These are phyloP conservation scores for Campoplex nolae DNA, from an alignment of 2,888 invertebrate species.

Conservation along the genomic window DNA sequence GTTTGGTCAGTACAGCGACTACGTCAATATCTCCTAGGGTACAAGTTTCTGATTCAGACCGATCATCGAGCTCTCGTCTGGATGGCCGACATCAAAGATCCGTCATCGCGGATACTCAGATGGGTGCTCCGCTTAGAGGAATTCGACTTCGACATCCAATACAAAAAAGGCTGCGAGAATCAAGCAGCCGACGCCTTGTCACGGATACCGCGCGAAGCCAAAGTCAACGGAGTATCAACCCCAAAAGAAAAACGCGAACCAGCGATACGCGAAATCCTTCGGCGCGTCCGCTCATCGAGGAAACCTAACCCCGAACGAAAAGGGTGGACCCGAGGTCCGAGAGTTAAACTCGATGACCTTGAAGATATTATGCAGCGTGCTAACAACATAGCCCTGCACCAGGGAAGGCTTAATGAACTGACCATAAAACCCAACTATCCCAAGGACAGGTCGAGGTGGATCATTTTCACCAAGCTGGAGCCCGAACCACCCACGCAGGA, in stretches of 20 bases:
- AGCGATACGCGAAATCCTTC: slow-evolving; percentile 12
- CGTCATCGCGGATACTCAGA: slow-evolving; percentile 31
- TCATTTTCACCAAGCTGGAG: neutral
- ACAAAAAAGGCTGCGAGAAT: slow-evolving; percentile 76
- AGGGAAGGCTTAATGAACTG: slow-evolving; percentile 31
- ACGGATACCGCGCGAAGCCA: slow-evolving; percentile 14
- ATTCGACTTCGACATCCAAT: slow-evolving; percentile 75
- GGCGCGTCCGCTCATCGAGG: neutral
- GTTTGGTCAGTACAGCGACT: slow-evolving; percentile 46
- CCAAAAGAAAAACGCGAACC: slow-evolving; percentile 2
- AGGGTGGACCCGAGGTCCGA: slow-evolving; percentile 15
- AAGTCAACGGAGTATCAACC: neutral
- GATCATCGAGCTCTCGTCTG: slow-evolving; percentile 45
- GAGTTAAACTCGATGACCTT: slow-evolving; percentile 9
- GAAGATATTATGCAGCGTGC: slow-evolving; percentile 28
- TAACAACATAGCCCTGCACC: neutral
- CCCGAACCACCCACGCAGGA: slow-evolving; percentile 4
- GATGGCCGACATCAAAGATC: slow-evolving; percentile 34
- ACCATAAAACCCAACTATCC: slow-evolving; percentile 18
- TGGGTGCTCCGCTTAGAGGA: slow-evolving; percentile 74
- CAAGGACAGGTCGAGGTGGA: slow-evolving; percentile 12
- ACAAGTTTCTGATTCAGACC: slow-evolving; percentile 39
- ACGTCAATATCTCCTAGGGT: slow-evolving; percentile 37
- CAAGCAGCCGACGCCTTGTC: slow-evolving; percentile 76
- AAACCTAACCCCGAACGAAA: neutral